These are phyloP conservation scores for Seira musarum DNA, from an alignment of 2,888 invertebrate species.

Conservation along the genomic window DNA sequence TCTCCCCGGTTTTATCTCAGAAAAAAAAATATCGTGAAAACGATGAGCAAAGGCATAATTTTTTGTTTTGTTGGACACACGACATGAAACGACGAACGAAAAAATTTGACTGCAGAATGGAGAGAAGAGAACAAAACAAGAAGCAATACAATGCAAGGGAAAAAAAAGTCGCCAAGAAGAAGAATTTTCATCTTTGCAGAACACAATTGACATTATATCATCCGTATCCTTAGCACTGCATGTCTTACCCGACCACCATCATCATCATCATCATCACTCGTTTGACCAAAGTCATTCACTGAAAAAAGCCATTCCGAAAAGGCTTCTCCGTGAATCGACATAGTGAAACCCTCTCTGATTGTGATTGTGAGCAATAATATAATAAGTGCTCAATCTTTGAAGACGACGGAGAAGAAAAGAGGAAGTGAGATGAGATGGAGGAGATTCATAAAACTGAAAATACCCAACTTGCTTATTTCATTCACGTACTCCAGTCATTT, in stretches of 20 bases:
- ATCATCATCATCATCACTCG: background rate
- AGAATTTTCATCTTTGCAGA: background rate
- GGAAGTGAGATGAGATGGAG: background rate
- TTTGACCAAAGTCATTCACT: background rate
- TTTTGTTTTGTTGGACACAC: slow-evolving; percentile 7
- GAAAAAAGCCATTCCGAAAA: too few relatives aligned
- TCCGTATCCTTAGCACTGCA: too few relatives aligned
- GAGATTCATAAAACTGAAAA: background rate
- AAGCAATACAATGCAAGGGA: background rate
- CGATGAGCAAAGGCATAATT: slow-evolving; percentile 3
- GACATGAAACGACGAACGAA: background rate
- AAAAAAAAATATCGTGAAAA: background rate
- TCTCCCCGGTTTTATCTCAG: background rate
- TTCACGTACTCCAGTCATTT: background rate
- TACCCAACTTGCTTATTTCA: background rate
- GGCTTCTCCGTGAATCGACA: too few relatives aligned
- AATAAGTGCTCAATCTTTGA: background rate
- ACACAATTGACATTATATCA: too few relatives aligned
- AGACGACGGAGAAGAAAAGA: background rate
- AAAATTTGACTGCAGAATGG: background rate
- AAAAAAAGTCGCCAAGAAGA: background rate
- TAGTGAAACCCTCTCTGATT: too few relatives aligned
- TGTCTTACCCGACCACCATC: too few relatives aligned
- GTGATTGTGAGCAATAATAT: too few relatives aligned
- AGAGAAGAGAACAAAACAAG: background rate